Base-by-base conservation (phyloP, 1,140 invertebrate genomes). In the Drosophila fuyamai region DNA sequence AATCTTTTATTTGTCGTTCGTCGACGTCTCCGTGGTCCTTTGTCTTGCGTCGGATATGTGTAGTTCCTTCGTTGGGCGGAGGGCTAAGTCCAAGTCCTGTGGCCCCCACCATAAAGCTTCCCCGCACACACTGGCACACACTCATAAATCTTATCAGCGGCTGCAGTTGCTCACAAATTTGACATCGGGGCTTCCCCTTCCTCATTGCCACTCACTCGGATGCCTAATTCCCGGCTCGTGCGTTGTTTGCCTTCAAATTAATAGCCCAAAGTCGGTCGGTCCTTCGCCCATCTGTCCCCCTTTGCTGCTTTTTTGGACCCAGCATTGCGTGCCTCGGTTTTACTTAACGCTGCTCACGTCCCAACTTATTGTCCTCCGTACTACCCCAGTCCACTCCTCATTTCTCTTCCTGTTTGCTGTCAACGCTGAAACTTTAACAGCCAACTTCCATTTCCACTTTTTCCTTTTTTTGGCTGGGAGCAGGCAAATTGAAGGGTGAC, bases 1-100 rank as follows among this genome's bases (percentile, higher is more conserved):
- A 86, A 86, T 86, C 83, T 86, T 88, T 86, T 88, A 86, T 86
- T 86, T 88, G 75, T 73, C 79, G 82, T 86, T 86, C 82, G 60
- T 68, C 46, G 54, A 54, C 66, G 70, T 61, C n/a, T 18, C 43
- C 32, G 38, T 36, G 18, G 41, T 61, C 50, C 56, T 65, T 51
- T 73, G 50, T 43, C 56, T 44, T 62, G 14, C 54, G 32, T 41
- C 14, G 57, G 57, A 72, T 81, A 56, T 68, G 36, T 72, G 76
- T 76, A 76, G 72, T 75, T 67, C 35, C 54, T n/a, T 38, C 10
- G 29, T 18, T 47, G 5, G 23, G 7, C 6, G 27, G 7, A 7
- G 50, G 50, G 43, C 61, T 55, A 40, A 44, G 23, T 55, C 46
- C 44, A 46, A 46, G 44, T 23, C 4, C 18, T 46, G 44, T 50